Percentiles rank a stretch among this genome's conserved stretches.
These are phyloP conservation scores for Heterohyrax brucei DNA, from an alignment of 2,797 vertebrate species.

Conservation along the genomic window DNA sequence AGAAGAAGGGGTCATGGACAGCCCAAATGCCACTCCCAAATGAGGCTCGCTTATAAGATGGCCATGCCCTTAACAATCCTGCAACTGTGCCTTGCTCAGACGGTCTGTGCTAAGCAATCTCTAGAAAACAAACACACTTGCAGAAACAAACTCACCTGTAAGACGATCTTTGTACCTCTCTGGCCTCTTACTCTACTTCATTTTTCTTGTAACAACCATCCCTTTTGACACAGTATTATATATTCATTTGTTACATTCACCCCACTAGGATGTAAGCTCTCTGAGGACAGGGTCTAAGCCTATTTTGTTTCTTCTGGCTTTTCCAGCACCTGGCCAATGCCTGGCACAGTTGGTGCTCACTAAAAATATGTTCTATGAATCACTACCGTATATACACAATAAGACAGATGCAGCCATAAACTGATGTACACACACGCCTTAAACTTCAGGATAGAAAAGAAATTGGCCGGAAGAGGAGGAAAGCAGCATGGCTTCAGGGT, in stretches of 20 bases:
- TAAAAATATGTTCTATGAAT: neutral
- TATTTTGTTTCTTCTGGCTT: neutral
- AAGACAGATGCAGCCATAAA: neutral
- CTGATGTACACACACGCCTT: accelerated
- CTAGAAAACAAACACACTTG: neutral
- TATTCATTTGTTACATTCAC: neutral
- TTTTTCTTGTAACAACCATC: neutral
- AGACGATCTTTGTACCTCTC: neutral
- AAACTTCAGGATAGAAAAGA: neutral
- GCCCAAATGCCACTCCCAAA: neutral
- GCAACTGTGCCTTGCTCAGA: neutral
- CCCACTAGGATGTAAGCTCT: neutral
- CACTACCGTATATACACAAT: accelerated
- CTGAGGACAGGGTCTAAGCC: neutral
- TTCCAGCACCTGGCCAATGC: neutral
- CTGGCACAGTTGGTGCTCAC: neutral
- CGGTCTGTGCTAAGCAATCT: neutral
- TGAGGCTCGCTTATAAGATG: neutral
- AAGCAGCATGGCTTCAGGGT: neutral
- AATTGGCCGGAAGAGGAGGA: neutral
- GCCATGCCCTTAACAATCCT: neutral
- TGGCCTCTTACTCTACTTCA: neutral
- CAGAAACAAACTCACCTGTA: neutral
- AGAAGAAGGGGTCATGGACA: neutral
- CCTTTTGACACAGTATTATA: neutral